Evolutionary conservation across 1,140 invertebrate species (phyloP).

Genomic region (Popillia japonica): DNA sequence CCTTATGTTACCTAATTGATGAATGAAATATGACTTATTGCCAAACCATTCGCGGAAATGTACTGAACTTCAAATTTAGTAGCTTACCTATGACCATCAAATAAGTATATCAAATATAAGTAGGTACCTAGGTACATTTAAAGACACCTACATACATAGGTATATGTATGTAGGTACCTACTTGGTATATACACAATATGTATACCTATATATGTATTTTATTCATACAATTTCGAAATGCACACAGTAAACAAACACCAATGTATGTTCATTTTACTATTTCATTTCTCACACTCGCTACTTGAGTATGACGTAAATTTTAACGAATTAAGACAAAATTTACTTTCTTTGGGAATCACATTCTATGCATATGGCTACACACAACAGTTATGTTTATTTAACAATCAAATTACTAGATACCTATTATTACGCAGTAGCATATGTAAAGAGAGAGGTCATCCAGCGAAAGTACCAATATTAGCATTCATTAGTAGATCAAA

Average conservation of each 20-base stretch:
- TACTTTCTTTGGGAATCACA: neutral
- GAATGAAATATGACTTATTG: neutral
- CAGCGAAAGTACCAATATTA: slow-evolving; percentile 9
- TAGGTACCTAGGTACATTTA: too few species aligned
- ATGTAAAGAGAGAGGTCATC: slow-evolving; percentile 5
- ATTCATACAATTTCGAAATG: neutral
- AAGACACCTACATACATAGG: too few species aligned
- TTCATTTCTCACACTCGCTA: neutral
- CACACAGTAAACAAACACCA: neutral
- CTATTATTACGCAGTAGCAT: neutral
- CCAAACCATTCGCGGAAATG: neutral
- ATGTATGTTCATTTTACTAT: neutral
- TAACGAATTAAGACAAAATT: neutral
- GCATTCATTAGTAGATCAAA: slow-evolving; percentile 4
- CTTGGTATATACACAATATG: neutral
- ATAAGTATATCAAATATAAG: neutral
- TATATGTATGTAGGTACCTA: too few species aligned
- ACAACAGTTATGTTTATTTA: neutral
- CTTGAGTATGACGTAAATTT: neutral
- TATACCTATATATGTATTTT: too few species aligned
- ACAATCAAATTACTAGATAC: slow-evolving; percentile 19
- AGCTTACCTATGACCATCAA: neutral
- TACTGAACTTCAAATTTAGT: neutral
- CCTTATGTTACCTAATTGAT: neutral
- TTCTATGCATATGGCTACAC: neutral